These are phyloP conservation scores for Tetrapedia diversipes DNA, from an alignment of 2,888 invertebrate species.

Conservation along the genomic window DNA sequence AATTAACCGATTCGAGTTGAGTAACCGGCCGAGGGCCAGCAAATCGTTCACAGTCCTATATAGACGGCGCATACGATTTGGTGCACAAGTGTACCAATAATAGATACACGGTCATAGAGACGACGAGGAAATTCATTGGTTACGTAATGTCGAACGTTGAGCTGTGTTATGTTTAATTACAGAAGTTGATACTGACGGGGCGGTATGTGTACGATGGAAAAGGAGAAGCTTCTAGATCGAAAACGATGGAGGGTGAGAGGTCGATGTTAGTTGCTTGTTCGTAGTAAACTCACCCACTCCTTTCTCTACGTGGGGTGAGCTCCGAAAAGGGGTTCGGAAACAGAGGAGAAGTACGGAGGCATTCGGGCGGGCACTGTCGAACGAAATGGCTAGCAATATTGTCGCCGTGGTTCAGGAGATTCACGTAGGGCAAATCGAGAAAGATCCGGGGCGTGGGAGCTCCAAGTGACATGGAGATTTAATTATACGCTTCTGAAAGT, in stretches of 20 bases:
- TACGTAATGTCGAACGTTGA: constrained; percentile 79
- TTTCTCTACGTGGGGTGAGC: constrained; percentile 74
- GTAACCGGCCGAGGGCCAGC: constrained; percentile 71
- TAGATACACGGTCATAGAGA: constrained; percentile 45
- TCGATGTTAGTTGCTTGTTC: constrained; percentile 74
- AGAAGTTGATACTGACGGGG: constrained; percentile 81
- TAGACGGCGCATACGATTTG: constrained; percentile 52
- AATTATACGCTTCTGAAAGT: constrained; percentile 82
- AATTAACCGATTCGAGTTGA: constrained; percentile 80
- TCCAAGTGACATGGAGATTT: constrained; percentile 81
- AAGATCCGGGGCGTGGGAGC: constrained; percentile 59
- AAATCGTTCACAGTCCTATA: constrained; percentile 69
- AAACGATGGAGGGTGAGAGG: constrained; percentile 46
- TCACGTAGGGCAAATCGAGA: constrained; percentile 70
- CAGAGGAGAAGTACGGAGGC: constrained; percentile 73
- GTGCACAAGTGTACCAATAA: constrained; percentile 44
- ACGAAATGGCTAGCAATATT: constrained; percentile 82
- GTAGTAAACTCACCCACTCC: constrained; percentile 81
- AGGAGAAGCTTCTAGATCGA: constrained; percentile 41
- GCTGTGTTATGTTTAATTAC: constrained; percentile 83
- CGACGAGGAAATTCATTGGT: constrained; percentile 41
- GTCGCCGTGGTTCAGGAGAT: constrained; percentile 78
- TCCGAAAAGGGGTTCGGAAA: constrained; percentile 67
- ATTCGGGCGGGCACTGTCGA: constrained; percentile 77
- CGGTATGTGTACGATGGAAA: constrained; percentile 75